Conservation (phyloP, 2,113 vertebrate genomes). For the Boulengeromyrus knoepffleri region DNA sequence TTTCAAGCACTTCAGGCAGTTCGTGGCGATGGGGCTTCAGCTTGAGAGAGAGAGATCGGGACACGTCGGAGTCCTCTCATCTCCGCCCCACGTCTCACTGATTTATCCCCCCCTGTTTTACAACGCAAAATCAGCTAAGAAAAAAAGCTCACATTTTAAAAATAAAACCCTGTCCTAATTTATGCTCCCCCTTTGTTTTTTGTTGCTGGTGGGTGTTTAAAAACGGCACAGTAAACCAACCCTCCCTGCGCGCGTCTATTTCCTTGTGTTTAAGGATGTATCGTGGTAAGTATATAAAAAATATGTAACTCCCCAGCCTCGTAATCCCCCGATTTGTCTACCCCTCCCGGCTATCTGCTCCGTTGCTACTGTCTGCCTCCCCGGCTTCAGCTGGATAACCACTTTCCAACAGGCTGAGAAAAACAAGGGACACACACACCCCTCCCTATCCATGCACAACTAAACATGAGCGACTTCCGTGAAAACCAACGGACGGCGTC, state of each 20-base stretch:
- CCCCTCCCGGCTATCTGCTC: neutral
- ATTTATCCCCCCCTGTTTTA: neutral
- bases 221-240: neutral
- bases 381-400: neutral
- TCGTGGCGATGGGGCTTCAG: neutral
- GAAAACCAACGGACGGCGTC: neutral
- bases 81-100: neutral
- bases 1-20: conserved; percentile 3
- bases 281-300: neutral
- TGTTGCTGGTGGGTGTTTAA: neutral
- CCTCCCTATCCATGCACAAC: neutral
- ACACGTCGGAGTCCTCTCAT: neutral
- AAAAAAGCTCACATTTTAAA: neutral
- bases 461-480: neutral
- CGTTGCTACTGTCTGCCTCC: neutral
- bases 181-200: neutral
- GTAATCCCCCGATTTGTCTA: neutral
- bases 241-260: neutral
- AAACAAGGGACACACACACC: neutral
- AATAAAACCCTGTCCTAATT: neutral
- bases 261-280: neutral
- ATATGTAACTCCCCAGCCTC: neutral
- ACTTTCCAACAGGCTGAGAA: conserved; percentile 1
- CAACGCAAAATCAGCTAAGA: neutral
- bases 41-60: neutral